These are phyloP conservation scores for Austrolebias charrua DNA, from an alignment of 2,797 vertebrate genomes.

Conservation along the genomic window DNA sequence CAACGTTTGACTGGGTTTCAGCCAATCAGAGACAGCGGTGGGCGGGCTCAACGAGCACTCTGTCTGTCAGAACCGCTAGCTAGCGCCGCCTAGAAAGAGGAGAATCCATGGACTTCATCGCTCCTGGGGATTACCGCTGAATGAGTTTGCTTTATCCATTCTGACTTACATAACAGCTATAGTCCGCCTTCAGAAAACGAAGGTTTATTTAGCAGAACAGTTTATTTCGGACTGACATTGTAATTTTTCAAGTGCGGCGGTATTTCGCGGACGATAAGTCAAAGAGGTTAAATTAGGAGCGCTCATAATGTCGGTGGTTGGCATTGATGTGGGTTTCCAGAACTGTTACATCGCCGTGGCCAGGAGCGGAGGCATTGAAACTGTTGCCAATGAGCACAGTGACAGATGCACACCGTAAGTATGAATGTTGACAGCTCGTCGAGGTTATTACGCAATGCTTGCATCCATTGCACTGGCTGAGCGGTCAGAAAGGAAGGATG, in stretches of 20 bases:
- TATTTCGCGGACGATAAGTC: conserved; percentile 48
- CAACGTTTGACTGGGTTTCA: not conserved
- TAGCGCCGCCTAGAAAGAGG: conserved; percentile 53
- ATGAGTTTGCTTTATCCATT: conserved; percentile 75
- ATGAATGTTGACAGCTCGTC: conserved; percentile 39
- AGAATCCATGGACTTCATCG: conserved; percentile 72
- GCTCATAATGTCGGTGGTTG: conserved; percentile 91
- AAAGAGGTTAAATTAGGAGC: conserved; percentile 36
- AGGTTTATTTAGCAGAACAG: conserved; percentile 14
- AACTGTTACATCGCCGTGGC: conserved; percentile 95
- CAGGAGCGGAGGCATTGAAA: conserved; percentile 94
- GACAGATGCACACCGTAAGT: conserved; percentile 98
- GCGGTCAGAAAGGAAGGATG: not conserved
- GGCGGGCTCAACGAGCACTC: conserved; percentile 60
- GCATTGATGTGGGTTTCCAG: conserved; percentile 93
- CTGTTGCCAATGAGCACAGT: conserved; percentile 95
- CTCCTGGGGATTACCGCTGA: conserved; percentile 69
- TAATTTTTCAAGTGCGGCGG: conserved; percentile 39
- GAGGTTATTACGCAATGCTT: conserved; percentile 70
- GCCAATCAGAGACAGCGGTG: conserved; percentile 58
- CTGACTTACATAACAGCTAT: conserved; percentile 73
- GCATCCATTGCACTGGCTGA: conserved; percentile 32
- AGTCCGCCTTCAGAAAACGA: conserved; percentile 32
- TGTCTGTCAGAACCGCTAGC: conserved; percentile 51
- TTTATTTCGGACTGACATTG: conserved; percentile 23